Percentiles rank a stretch among this genome's conserved stretches.
Conservation (phyloP, 2,797 vertebrate species). For the Catamblyrhynchus diadema region DNA sequence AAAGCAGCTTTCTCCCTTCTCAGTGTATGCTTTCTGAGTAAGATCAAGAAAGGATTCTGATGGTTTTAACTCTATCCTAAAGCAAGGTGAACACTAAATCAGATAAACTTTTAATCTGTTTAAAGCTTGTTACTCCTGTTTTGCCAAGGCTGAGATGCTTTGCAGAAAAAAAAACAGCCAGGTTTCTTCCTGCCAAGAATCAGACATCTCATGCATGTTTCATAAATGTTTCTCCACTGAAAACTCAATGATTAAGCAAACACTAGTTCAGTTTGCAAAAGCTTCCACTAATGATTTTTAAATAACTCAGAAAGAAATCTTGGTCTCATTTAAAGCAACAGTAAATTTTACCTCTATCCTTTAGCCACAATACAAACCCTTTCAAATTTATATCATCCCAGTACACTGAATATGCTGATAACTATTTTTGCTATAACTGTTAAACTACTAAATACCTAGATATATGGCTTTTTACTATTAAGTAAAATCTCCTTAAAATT, state of each 20-base stretch:
- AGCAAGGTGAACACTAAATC: slow-evolving; percentile 55
- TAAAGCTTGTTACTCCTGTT: slow-evolving; percentile 52
- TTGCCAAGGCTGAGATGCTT: slow-evolving; percentile 41
- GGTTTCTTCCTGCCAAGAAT: slow-evolving; percentile 23
- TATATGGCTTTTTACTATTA: background rate
- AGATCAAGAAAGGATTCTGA: slow-evolving; percentile 43
- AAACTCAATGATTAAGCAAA: slow-evolving; percentile 48
- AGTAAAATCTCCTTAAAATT: background rate
- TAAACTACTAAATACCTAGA: background rate
- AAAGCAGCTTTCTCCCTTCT: slow-evolving; percentile 3
- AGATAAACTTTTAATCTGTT: slow-evolving; percentile 65
- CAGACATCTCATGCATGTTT: slow-evolving; percentile 54
- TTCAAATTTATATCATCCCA: background rate
- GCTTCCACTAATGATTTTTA: slow-evolving; percentile 30
- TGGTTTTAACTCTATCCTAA: slow-evolving; percentile 33
- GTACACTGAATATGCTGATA: background rate
- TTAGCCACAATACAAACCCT: background rate
- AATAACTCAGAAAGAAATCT: slow-evolving; percentile 4
- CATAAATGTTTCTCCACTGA: slow-evolving; percentile 35
- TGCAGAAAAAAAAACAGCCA: slow-evolving; percentile 31
- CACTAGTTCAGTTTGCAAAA: background rate
- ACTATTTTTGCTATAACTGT: background rate
- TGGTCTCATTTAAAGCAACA: background rate
- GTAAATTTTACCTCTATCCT: slow-evolving; percentile 1
- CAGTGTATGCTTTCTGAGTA: background rate